Conservation (phyloP, 2,888 invertebrate genomes). For the Calameuta idolon region DNA sequence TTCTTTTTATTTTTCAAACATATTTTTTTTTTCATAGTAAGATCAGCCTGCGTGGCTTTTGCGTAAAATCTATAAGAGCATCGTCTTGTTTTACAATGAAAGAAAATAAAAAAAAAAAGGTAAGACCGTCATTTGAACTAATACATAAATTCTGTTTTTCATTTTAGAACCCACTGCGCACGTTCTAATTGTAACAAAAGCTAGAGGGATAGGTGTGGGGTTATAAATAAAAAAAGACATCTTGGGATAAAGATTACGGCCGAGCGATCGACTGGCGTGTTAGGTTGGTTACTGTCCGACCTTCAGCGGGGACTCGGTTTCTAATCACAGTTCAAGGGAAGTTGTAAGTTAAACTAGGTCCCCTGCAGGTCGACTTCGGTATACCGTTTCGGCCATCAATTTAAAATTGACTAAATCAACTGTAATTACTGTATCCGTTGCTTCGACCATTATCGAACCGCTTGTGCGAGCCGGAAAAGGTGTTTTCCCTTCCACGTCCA, state of each 20-base stretch:
- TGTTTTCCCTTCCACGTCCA: conserved; percentile 54
- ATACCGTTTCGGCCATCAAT: conserved; percentile 30
- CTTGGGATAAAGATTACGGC: conserved; percentile 1
- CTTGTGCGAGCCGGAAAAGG: conserved; percentile 52
- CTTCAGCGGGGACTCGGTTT: conserved; percentile 3
- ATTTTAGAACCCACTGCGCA: not conserved
- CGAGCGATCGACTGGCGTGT: conserved; percentile 4
- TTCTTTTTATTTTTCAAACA: not conserved
- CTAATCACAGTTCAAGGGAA: conserved; percentile 39
- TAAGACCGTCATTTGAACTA: not conserved
- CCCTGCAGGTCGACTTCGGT: conserved; percentile 27
- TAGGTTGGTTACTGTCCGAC: conserved; percentile 12
- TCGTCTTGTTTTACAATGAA: not conserved
- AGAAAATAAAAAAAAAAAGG: not conserved
- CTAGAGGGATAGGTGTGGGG: not conserved
- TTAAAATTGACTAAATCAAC: conserved; percentile 38
- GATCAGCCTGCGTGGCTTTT: not conserved
- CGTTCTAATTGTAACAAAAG: conserved; percentile 3
- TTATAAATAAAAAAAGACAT: conserved; percentile 7
- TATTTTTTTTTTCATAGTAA: not conserved
- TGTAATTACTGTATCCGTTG: conserved; percentile 48
- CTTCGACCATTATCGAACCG: conserved; percentile 52
- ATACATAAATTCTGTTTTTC: not conserved
- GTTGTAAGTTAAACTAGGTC: conserved; percentile 27
- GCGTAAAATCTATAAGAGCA: not conserved